Base-by-base conservation (phyloP, 2,888 invertebrate species). In the Acanthococcus lagerstroemiae region DNA sequence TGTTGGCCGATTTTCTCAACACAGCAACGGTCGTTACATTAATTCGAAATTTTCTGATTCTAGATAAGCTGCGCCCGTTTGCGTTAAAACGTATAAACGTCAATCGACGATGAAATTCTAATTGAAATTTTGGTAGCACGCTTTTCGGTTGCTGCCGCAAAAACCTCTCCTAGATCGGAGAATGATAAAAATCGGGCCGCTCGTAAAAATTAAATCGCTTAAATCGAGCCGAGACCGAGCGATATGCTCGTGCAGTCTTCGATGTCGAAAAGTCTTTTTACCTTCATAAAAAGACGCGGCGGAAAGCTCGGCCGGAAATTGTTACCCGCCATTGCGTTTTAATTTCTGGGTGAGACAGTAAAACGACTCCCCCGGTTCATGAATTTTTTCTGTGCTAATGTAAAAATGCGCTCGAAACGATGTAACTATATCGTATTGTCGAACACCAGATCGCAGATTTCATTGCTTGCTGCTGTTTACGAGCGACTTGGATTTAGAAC, bases 401-500 rank as follows among this genome's bases (percentile, higher is more conserved):
- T 37, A n/a, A 9, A 37, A 37, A 37, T 9, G n/a, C 37, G n/a
- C 12, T 37, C 12, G 12, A 15, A 15, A 37, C 37, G 37, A n/a
- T 37, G n/a, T 15, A 15, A 37, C 37, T 9, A 37, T 37, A 37
- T 30, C 6, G 12, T 37, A 37, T 37, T 37, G 37, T 37, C 37
- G 37, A 37, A 37, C 12, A 37, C 12, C n/a, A 37, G 12, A 15
- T 37, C n/a, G 12, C 12, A 15, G 37, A 37, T 37, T 37, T n/a
- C 12, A 37, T 15, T n/a, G n/a, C 2, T 37, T 37, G n/a, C 37
- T 15, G n/a, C 2, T 15, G 12, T 3, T 15, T 37, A 37, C 12
- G 37, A 37, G 12, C 12, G 12, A n/a, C n/a, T 37, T n/a, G 37
- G 12, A 58, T 50, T 60, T 27, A 30, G 27, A 50, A 60, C 60